Conservation (phyloP, 2,888 invertebrate species). For the Drosophila recens region DNA sequence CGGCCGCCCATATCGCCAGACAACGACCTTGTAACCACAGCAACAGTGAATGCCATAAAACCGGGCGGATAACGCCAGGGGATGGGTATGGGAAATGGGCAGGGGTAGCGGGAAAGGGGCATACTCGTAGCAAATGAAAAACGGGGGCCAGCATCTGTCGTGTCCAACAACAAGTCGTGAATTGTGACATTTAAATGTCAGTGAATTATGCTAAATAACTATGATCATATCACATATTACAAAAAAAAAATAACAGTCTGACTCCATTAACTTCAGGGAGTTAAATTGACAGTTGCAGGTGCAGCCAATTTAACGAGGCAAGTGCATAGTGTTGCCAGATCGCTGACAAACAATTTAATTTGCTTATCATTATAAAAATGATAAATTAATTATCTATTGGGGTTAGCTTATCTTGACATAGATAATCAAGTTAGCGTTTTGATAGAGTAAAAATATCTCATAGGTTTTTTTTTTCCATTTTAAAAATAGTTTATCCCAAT, state of each 20-base stretch:
- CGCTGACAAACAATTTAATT: not conserved
- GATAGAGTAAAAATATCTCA: no score
- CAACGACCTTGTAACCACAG: slow-evolving; percentile 77
- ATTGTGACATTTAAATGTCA: slow-evolving; percentile 40
- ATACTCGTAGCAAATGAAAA: slow-evolving; percentile 7
- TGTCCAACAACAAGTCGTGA: slow-evolving; percentile 23
- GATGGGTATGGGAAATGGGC: not conserved
- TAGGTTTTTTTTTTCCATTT: no score
- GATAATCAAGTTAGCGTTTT: not conserved
- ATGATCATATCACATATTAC: not conserved
- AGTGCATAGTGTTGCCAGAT: not conserved
- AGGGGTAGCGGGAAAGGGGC: not conserved
- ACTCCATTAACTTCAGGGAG: not conserved
- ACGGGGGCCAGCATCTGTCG: slow-evolving; percentile 9
- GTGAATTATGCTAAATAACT: slow-evolving; percentile 32
- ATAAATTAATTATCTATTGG: not conserved
- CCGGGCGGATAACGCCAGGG: not conserved
- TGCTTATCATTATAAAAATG: not conserved
- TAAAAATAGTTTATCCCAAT: not conserved
- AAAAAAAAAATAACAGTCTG: not conserved
- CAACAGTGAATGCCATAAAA: slow-evolving; percentile 34
- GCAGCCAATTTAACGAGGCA: slow-evolving; percentile 16
- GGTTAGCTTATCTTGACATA: not conserved
- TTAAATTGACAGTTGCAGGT: slow-evolving; percentile 13
- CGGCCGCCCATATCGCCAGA: slow-evolving; percentile 45